A percentile compares a stretch with the other conserved stretches of the same genome.
Conservation (phyloP, 2,797 vertebrate genomes). For the Spatula clypeata region DNA sequence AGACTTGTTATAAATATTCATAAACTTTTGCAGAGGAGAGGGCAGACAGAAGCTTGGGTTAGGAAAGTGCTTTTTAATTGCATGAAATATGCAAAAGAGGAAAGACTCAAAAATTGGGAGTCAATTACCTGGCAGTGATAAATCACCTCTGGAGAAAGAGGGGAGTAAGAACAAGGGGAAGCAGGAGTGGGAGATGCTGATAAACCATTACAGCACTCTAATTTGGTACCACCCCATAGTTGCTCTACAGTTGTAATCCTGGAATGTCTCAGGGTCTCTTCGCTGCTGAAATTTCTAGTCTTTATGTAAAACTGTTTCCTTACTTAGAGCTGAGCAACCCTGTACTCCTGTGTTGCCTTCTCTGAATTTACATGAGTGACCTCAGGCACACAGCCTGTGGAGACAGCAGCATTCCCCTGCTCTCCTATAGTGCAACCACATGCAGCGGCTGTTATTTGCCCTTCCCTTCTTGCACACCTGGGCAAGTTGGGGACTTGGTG, state of each 20-base stretch:
- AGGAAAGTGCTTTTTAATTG: not conserved
- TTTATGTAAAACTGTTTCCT: not conserved
- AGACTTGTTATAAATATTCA: not conserved
- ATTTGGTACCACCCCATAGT: not conserved
- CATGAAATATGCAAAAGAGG: not conserved
- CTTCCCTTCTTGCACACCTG: not conserved
- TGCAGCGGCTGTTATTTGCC: not conserved
- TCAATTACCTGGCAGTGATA: slow-evolving; percentile 45
- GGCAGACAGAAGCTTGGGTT: not conserved
- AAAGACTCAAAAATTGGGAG: not conserved
- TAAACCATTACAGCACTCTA: not conserved
- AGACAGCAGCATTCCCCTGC: not conserved
- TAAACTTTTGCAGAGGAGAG: not conserved
- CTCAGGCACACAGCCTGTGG: rapidly evolving
- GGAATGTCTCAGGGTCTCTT: not conserved
- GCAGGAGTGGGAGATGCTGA: not conserved
- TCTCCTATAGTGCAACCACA: rapidly evolving
- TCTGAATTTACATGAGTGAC: not conserved
- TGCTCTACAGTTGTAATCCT: not conserved
- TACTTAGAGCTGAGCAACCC: not conserved
- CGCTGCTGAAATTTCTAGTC: not conserved
- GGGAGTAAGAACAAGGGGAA: not conserved
- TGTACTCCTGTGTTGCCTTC: not conserved
- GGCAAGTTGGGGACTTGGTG: not conserved
- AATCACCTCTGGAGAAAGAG: slow-evolving; percentile 38